Percentiles rank a stretch among this genome's conserved stretches.
Evolutionary conservation across 1,140 invertebrate genomes (phyloP).

Genomic region (Capitella teleta): DNA sequence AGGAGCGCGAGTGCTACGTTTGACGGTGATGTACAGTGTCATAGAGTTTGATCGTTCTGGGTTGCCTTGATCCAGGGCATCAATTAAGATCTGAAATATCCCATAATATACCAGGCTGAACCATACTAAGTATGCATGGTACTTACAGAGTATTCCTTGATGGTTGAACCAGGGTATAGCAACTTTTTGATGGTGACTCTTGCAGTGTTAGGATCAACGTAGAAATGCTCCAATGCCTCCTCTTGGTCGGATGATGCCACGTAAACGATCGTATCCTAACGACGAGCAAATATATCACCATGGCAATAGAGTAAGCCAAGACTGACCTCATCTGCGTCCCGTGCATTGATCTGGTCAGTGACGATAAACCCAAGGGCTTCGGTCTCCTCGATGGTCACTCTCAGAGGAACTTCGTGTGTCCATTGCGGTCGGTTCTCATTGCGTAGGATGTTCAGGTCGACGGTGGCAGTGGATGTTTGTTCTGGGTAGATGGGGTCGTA

Average conservation of each 20-base stretch:
- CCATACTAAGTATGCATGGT: no score
- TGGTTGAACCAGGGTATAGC: conserved; percentile 9
- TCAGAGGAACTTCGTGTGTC: conserved; percentile 1
- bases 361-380: background rate
- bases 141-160: conserved; percentile 4
- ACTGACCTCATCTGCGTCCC: conserved; percentile 3
- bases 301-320: background rate
- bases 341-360: background rate
- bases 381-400: conserved; percentile 13
- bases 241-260: conserved; percentile 17
- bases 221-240: conserved; percentile 20
- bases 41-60: conserved; percentile 4
- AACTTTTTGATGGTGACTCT: conserved; percentile 8
- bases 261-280: conserved; percentile 6
- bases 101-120: background rate
- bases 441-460: conserved; percentile 1
- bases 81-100: conserved; percentile 1
- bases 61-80: conserved; percentile 6
- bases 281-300: background rate
- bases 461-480: conserved; percentile 8
- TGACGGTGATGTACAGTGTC: conserved; percentile 2
- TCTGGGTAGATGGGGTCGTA: conserved; percentile 6
- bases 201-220: conserved; percentile 18
- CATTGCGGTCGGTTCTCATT: conserved; percentile 2
- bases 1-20: conserved; percentile 4